Conservation (phyloP, 2,888 invertebrate species). For the Notodonta dromedarius region DNA sequence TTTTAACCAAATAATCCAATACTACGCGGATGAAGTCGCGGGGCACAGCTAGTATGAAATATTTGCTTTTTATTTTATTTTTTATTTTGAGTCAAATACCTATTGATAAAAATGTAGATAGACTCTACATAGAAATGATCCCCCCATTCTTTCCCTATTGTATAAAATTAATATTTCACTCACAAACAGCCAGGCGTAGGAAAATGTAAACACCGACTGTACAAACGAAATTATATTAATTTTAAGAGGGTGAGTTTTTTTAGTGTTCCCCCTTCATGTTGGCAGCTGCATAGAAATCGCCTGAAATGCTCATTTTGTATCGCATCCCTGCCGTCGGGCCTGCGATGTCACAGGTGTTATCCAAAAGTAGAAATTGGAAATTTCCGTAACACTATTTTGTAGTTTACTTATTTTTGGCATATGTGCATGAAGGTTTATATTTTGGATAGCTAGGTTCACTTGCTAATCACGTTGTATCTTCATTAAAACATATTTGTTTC, state of each 20-base stretch:
- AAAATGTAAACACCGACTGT: slow-evolving; percentile 7
- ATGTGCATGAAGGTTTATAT: neutral
- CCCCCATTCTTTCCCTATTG: neutral
- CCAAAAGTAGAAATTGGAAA: slow-evolving; percentile 40
- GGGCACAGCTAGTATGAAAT: too few relatives aligned
- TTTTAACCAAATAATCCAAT: too few relatives aligned
- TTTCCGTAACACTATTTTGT: slow-evolving; percentile 37
- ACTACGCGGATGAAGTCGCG: too few relatives aligned
- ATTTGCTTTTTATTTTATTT: too few relatives aligned
- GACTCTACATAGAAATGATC: neutral
- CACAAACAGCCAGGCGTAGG: neutral
- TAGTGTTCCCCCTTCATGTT: slow-evolving; percentile 15
- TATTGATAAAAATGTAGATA: too few relatives aligned
- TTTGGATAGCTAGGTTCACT: too few relatives aligned
- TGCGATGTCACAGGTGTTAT: slow-evolving; percentile 42
- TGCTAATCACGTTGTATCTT: too few relatives aligned
- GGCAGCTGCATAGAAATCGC: slow-evolving; percentile 50
- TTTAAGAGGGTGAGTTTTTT: slow-evolving; percentile 17
- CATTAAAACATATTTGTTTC: too few relatives aligned
- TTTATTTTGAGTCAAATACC: too few relatives aligned
- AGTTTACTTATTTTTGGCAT: slow-evolving; percentile 22
- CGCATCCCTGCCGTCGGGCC: slow-evolving; percentile 21
- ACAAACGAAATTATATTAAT: slow-evolving; percentile 11
- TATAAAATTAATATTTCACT: slow-evolving; percentile 12
- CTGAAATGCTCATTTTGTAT: slow-evolving; percentile 49